Conservation (phyloP, 2,888 invertebrate genomes). For the Hemaris fuciformis region DNA sequence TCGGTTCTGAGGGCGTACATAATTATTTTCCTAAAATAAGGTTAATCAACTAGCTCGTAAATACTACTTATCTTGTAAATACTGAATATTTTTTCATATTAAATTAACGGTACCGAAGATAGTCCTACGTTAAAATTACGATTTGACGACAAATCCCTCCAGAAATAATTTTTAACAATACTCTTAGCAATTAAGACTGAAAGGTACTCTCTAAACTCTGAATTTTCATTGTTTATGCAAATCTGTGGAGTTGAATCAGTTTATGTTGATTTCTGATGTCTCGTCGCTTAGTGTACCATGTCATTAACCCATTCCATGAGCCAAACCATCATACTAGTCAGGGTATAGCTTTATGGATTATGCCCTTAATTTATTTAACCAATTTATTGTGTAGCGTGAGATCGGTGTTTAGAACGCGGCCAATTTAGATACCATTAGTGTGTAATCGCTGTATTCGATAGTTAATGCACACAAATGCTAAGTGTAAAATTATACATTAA, state of each 20-base stretch:
- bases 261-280: conserved; percentile 33
- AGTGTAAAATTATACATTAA: conserved; percentile 54
- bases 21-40: conserved; percentile 58
- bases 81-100: conserved; percentile 65
- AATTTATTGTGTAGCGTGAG: conserved; percentile 36
- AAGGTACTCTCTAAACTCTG: conserved; percentile 59
- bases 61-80: conserved; percentile 52
- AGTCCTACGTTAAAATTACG: conserved; percentile 59
- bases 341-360: conserved; percentile 60
- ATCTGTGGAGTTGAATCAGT: conserved; percentile 28
- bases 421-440: conserved; percentile 42
- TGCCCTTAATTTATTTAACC: conserved; percentile 48
- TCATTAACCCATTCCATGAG: conserved; percentile 72
- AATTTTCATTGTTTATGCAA: conserved; percentile 39
- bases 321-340: conserved; percentile 69
- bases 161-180: conserved; percentile 70
- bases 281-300: conserved; percentile 47
- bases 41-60: conserved; percentile 24
- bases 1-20: conserved; percentile 34
- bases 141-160: conserved; percentile 74
- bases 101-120: conserved; percentile 54
- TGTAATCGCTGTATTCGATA: conserved; percentile 47
- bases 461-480: conserved; percentile 53
- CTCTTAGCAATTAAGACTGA: conserved; percentile 78
- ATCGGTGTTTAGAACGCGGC: conserved; percentile 41